Base-by-base conservation (phyloP, 2,113 vertebrate species). In the Corythaixoides concolor region DNA sequence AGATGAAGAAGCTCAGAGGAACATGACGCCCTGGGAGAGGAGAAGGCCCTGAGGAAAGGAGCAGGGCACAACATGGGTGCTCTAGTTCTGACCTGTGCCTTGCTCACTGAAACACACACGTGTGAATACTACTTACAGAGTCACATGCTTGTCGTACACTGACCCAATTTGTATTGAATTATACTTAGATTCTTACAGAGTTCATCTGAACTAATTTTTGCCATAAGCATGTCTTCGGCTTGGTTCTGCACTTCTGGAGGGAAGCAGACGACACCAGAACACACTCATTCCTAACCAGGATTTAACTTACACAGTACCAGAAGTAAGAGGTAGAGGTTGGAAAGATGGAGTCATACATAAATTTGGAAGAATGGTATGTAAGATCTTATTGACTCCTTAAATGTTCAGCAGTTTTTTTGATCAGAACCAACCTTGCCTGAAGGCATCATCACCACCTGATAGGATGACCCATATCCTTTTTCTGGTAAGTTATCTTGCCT, bases 11-110 rank as follows among this genome's bases (percentile, higher is more conserved):
- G 27, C 15, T 39, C 19, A 30, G 28, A 56, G 23, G 47, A 79
- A 59, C 8, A 2, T 22, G 60, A 50, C 0, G 1, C 8, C 6
- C 12, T 21, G 5, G 4, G 32, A 30, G 21, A 77, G 17, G 11
- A 50, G 37, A 41, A 73, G 37, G 58, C 45, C 59, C n/a, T 6
- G 13, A 59, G 55, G 37, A 26, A 19, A 69, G 32, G 14, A 81
- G 33, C 35, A 52, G 14, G 50, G 28, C n/a, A 21, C 16, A 73
- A 24, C 4, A 2, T 12, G 9, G 37, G 15, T 27, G 43, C 39
- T 73, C 14, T 6, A 23, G 39, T 30, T 78, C 45, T 70, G 33
- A 69, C 60, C 39, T 27, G 27, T 41, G 30, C n/a, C 83, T 63
- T 53, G 28, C 37, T 73, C 3, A 14, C 49, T 53, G 20, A 64